Evolutionary conservation across 2,113 vertebrate genomes (phyloP).

Genomic region (Carassius auratus): DNA sequence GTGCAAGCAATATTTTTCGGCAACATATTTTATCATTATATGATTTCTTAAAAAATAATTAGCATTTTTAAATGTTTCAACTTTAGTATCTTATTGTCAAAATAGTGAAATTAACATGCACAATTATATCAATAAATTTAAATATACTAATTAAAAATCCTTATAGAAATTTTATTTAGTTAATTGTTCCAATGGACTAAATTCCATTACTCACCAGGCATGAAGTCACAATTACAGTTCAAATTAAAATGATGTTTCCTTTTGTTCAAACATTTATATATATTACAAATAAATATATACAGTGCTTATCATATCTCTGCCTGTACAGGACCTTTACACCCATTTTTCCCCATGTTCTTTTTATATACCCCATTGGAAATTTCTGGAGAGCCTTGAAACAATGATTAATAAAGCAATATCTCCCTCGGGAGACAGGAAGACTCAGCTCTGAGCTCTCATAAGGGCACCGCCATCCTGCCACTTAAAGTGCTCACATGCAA

Average conservation of each 20-base stretch:
- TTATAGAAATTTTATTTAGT: too few relatives aligned
- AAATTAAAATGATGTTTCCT: neutral
- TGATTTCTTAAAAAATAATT: too few relatives aligned
- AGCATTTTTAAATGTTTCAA: too few relatives aligned
- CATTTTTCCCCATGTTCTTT: neutral
- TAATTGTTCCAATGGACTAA: neutral
- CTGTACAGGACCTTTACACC: neutral
- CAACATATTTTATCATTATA: too few relatives aligned
- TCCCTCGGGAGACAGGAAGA: slow-evolving; percentile 48
- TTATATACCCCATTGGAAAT: slow-evolving; percentile 56
- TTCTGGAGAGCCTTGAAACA: slow-evolving; percentile 70
- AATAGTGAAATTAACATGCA: too few relatives aligned
- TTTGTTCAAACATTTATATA: neutral
- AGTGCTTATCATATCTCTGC: neutral
- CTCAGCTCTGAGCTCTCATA: slow-evolving; percentile 56
- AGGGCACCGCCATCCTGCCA: slow-evolving; percentile 67
- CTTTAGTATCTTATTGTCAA: too few relatives aligned
- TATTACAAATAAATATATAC: neutral
- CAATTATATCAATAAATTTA: too few relatives aligned
- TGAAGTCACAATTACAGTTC: neutral
- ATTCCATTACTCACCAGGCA: neutral
- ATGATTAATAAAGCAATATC: slow-evolving; percentile 69
- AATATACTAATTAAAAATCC: too few relatives aligned
- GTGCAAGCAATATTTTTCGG: too few relatives aligned
- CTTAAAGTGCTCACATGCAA: slow-evolving; percentile 78